Evolutionary conservation across 2,888 invertebrate genomes (phyloP), one percentile per base, ranked within the genome.

Genomic region (Drosophila paucipuncta): DNA sequence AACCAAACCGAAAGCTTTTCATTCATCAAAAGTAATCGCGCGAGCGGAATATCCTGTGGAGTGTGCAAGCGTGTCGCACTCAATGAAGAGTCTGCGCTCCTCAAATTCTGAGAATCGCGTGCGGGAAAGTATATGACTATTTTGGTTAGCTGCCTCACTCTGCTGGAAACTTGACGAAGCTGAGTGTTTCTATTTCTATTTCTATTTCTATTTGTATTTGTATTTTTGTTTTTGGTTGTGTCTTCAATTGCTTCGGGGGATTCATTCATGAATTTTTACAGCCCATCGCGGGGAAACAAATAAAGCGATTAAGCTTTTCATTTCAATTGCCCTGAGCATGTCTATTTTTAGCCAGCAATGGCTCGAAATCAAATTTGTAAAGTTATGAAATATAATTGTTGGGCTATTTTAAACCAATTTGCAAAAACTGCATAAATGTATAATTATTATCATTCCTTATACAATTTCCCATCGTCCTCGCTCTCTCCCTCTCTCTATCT

Each of bases 11-110:
- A 86, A 82, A 91, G 91, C 91, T 91, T 91, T 91, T 91, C 91
- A 91, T 91, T 91, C 91, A 91, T 92, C 85, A 91, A 91, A 89
- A 86, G 65, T 71, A 85, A 83, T 79, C 90, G 68, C 73, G 64
- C 80, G 54, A 73, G 57, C 57, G 71, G 49, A 65, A 64, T 33
- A 25, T 55, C 52, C 52, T 55, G 18, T 54, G 57, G 57, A 28
- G 28, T 59, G 61, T 47, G 31, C 43, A 39, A 31, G 71, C 43
- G 43, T 49, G 61, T 65, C 55, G 41, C 28, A 65, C 49, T 58
- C 59, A 64, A 64, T 78, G 79, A 73, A 78, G 86, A 89, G 89
- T 84, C 82, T 89, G 89, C 85, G 85, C 85, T 77, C 73, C 81
- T 68, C 74, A 79, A 76, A 57, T 68, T 62, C 73, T 70, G 68